Evolutionary conservation across 1,140 invertebrate genomes (phyloP).

Genomic region (Polypedilum pembai): DNA sequence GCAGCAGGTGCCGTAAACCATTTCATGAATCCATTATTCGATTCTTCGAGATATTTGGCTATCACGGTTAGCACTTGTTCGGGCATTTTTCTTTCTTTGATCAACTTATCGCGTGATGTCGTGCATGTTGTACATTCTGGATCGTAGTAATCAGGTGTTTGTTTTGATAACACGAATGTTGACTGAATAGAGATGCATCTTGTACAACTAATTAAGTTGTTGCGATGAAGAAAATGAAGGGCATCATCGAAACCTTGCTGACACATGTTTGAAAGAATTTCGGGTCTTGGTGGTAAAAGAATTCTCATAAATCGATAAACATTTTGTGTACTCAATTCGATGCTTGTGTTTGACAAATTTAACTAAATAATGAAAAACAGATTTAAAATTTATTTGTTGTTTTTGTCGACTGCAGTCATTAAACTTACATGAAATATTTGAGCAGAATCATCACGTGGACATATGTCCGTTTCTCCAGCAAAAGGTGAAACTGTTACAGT

Average conservation of each 20-base stretch:
- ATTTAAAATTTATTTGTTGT: constrained; percentile 27
- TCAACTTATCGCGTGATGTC: constrained; percentile 76
- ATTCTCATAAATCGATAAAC: constrained; percentile 85
- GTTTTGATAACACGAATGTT: constrained; percentile 67
- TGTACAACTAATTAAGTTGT: constrained; percentile 81
- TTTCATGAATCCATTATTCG: constrained; percentile 82
- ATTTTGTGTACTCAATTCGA: constrained; percentile 87
- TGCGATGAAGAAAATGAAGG: constrained; percentile 81
- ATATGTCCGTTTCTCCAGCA: constrained; percentile 96
- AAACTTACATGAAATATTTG: constrained; percentile 69
- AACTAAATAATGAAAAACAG: constrained; percentile 53
- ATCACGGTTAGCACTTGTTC: constrained; percentile 78
- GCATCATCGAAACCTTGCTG: constrained; percentile 97
- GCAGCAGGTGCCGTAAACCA: constrained; percentile 77
- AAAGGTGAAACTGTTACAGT: constrained; percentile 97
- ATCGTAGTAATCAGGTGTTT: constrained; percentile 54
- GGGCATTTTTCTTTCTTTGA: constrained; percentile 69
- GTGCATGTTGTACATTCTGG: constrained; percentile 77
- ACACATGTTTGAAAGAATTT: constrained; percentile 90
- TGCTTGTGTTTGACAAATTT: constrained; percentile 89
- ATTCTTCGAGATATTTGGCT: constrained; percentile 84
- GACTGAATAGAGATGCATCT: constrained; percentile 75
- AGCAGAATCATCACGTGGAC: constrained; percentile 83
- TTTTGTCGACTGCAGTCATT: constrained; percentile 29
- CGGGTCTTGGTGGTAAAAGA: constrained; percentile 89